Percentiles rank a stretch among this genome's conserved stretches.
These are phyloP conservation scores for Clamator glandarius DNA, from an alignment of 2,797 vertebrate species.

Conservation along the genomic window DNA sequence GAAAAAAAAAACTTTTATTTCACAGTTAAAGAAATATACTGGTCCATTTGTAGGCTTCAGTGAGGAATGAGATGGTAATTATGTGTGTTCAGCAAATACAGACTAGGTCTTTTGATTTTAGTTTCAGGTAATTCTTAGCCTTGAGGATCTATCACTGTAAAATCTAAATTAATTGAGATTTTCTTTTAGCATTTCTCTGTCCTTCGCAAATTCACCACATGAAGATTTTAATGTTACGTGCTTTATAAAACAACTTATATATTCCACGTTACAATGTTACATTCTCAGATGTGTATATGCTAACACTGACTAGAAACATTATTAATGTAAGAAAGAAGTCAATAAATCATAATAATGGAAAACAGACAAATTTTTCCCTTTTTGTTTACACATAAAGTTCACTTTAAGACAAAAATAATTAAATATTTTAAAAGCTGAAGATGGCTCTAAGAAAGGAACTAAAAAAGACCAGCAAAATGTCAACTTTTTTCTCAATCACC, in stretches of 20 bases:
- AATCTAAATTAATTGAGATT: not conserved
- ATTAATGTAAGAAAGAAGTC: not conserved
- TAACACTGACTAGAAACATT: not conserved
- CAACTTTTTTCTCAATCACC: not conserved
- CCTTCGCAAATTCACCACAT: not conserved
- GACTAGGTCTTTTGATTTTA: not conserved
- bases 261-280: not conserved
- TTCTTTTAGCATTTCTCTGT: not conserved
- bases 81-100: not conserved
- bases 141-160: not conserved
- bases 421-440: not conserved
- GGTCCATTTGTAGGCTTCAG: not conserved
- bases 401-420: not conserved
- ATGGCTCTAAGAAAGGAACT: not conserved
- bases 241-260: not conserved
- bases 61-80: not conserved
- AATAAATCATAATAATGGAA: not conserved
- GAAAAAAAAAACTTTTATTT: rapidly evolving
- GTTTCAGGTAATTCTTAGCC: not conserved
- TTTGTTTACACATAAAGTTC: not conserved
- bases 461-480: not conserved
- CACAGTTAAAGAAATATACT: not conserved
- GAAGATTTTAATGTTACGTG: not conserved
- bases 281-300: rapidly evolving
- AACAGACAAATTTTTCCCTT: not conserved